phyloP scores from a whole-genome alignment of 2,113 vertebrate species.

The Montifringilla adamsi region DNA sequence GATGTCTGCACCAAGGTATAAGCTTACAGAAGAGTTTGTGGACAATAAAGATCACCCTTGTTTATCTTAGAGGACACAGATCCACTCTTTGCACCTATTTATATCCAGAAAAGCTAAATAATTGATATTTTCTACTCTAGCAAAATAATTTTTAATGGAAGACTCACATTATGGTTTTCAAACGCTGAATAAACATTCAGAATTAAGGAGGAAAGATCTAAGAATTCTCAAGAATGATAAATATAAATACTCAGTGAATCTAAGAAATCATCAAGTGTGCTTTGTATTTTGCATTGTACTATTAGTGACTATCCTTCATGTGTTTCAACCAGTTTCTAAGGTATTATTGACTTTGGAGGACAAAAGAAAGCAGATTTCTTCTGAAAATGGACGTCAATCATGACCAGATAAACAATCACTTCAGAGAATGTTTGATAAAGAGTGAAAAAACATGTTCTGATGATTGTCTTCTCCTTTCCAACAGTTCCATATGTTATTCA shows the following conservation, averaged over 20 bases:
- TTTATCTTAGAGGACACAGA: neutral
- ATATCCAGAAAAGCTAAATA: neutral
- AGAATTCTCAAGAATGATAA: neutral
- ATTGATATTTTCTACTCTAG: neutral
- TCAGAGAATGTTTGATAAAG: neutral
- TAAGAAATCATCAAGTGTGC: neutral
- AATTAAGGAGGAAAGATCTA: neutral
- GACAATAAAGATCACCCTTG: neutral
- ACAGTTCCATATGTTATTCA: neutral
- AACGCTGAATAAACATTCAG: neutral
- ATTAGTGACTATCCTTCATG: neutral
- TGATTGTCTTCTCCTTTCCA: neutral
- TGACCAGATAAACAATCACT: neutral
- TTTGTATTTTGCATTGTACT: neutral
- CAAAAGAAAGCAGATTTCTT: neutral
- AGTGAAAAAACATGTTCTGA: neutral
- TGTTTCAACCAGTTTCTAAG: neutral
- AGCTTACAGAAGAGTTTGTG: neutral
- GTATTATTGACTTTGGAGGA: neutral
- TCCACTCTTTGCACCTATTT: neutral
- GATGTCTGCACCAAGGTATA: neutral
- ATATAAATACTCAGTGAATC: neutral
- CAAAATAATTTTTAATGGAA: neutral
- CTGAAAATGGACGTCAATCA: neutral
- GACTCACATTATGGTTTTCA: neutral